Base-by-base conservation (phyloP, 2,113 vertebrate genomes). In the Uropsilus gracilis region DNA sequence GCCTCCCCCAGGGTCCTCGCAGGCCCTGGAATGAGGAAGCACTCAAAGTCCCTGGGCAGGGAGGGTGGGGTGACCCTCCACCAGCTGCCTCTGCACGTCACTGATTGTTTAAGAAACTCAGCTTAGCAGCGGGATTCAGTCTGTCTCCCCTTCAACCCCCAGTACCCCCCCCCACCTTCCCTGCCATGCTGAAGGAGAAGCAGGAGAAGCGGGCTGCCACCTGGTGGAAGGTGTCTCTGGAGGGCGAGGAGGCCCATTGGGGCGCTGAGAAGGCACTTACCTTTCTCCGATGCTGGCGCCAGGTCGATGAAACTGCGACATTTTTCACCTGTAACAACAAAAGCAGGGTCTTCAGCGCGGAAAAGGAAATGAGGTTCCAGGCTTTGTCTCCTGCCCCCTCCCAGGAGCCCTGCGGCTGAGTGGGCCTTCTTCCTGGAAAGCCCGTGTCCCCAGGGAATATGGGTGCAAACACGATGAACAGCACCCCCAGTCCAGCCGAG, bases 291-390 rank as follows among this genome's bases (percentile, higher is more conserved):
- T 4, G 99, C 99, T 0, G 99, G 99, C 94, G 99, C 99, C 97
- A 99, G 98, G 98, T 99, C 99, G 97, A 99, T 99, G 98, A 99
- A 99, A 98, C 99, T 99, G 97, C 99, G 98, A 94, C 99, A 99
- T 98, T 98, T 99, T 97, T 99, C 99, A 99, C 99, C 99, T 99
- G 97, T 96, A 91, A 98, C 98, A 96, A 98, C 94, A 97, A 90
- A 89, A 96, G 22, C 95, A 95, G 64, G 26, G 57, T 93, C 89
- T 94, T 97, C 82, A 97, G 94, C 93, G 7, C 68, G 61, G 37
- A 57, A 97, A 71, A 72, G 89, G 72, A 84, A 48, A 76, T 28
- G 30, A 68, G 9, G n/a, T 2, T 37, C 39, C 2, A 1, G 13
- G 0, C 72, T 87, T n/a, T 34, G 26, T 59, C 59, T 83, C n/a